Evolutionary conservation across 2,888 invertebrate genomes (phyloP), one percentile per base, ranked within the genome.

Genomic region (Hipparchia semele): DNA sequence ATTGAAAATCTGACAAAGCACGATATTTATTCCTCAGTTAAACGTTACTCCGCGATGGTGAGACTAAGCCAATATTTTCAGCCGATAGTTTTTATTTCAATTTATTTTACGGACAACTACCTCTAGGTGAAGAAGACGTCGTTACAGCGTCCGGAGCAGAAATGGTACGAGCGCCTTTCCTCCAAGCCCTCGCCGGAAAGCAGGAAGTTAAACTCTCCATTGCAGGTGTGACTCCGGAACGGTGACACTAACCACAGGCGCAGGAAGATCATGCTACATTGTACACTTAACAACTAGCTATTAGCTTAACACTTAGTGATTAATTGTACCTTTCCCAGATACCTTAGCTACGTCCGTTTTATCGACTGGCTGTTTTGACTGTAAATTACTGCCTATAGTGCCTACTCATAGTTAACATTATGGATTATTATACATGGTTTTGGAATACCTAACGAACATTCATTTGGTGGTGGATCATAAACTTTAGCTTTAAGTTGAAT

Each of bases 101-200:
- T 60, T 60, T 53, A 46, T 65, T 73, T 39, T 65, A 54, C 69
- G 33, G 59, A 49, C 62, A 58, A 46, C 60, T 58, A 49, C 49
- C 49, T 79, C 72, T 88, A 92, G 92, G 90, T 90, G 83, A 86
- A 86, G 84, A 87, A 87, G 82, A 79, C 77, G 75, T 86, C 86
- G 84, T 87, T 86, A 81, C 79, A 76, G 75, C 87, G 86, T 60
- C 78, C 82, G 6, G 87, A 89, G 75, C 89, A 86, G 84, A 89
- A 87, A 76, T 93, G 93, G 93, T 92, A 86, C 89, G 93, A 93
- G 87, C 88, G 93, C 59, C 88, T 93, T 76, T 92, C 92, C 70
- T 81, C 85, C 73, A 88, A 85, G 78, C 78, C 83, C 56, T 78
- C 84, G 53, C 80, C 79, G 80, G 86, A 86, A 81, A 85, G 79